A percentile compares a stretch with the other conserved stretches of the same genome.
These are phyloP conservation scores for Andrena dorsata DNA, from an alignment of 2,888 invertebrate genomes.

Conservation along the genomic window DNA sequence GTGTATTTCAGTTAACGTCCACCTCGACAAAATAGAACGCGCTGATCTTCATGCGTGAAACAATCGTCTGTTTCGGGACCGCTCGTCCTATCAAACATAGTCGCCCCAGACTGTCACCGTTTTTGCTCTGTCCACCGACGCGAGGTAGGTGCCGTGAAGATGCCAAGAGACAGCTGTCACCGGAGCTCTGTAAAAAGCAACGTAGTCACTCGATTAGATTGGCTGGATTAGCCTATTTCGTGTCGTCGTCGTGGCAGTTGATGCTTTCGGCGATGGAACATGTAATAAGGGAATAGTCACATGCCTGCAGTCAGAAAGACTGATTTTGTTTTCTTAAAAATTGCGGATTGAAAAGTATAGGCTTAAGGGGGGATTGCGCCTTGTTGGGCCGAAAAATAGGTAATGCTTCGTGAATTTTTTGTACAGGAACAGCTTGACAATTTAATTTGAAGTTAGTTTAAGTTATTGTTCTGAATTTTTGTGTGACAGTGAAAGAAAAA, in stretches of 20 bases:
- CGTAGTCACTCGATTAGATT: conserved; percentile 16
- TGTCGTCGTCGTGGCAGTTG: background rate
- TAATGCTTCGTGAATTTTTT: too few species aligned
- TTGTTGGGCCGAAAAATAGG: too few species aligned
- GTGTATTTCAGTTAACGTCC: conserved; percentile 32
- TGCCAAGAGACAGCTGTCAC: conserved; percentile 96
- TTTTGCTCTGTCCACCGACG: conserved; percentile 94
- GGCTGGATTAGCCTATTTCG: background rate
- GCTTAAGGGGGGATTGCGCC: too few species aligned
- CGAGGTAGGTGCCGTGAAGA: conserved; percentile 92
- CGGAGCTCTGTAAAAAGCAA: conserved; percentile 87
- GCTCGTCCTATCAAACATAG: conserved; percentile 83
- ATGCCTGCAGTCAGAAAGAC: too few species aligned
- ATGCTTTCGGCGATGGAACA: background rate
- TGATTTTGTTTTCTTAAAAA: too few species aligned
- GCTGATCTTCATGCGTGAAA: conserved; percentile 58
- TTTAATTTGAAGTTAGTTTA: too few species aligned
- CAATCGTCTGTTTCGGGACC: conserved; percentile 70
- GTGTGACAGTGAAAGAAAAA: too few species aligned
- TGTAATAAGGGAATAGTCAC: background rate
- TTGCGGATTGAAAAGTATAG: too few species aligned
- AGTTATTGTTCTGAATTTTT: too few species aligned
- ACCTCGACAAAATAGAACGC: conserved; percentile 39
- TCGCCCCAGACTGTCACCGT: conserved; percentile 94
- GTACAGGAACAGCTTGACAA: too few species aligned